phyloP scores from a whole-genome alignment of 2,113 vertebrate species.

The Ascaphus truei region DNA sequence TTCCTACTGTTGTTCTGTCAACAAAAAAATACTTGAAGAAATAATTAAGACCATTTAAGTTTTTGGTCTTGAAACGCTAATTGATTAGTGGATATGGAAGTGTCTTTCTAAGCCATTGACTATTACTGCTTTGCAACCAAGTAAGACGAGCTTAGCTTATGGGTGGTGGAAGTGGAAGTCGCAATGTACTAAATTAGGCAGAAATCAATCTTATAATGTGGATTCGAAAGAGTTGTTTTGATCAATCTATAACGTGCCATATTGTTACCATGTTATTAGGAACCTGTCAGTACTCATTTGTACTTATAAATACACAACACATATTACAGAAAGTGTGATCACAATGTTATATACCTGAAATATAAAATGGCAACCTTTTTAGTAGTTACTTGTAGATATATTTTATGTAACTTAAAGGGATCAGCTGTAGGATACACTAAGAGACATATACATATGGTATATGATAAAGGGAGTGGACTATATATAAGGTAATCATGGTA shows the following conservation, averaged over 20 bases:
- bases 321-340: neutral
- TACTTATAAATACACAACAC: neutral
- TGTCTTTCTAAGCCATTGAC: conserved; percentile 56
- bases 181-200: conserved; percentile 33
- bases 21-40: conserved; percentile 63
- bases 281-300: neutral
- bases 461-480: too few relatives aligned
- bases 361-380: conserved; percentile 24
- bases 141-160: conserved; percentile 44
- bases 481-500: too few relatives aligned
- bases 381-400: neutral
- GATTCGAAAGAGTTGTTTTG: conserved; percentile 24
- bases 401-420: neutral
- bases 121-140: conserved; percentile 55
- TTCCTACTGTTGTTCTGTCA: conserved; percentile 62
- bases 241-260: conserved; percentile 29
- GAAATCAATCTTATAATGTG: conserved; percentile 44
- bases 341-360: conserved; percentile 38
- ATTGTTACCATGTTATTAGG: neutral
- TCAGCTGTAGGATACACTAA: neutral
- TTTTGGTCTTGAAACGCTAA: conserved; percentile 58
- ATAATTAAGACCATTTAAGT: conserved; percentile 53
- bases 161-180: conserved; percentile 44
- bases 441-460: too few relatives aligned
- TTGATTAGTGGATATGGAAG: conserved; percentile 49